Evolutionary conservation across 2,888 invertebrate genomes (phyloP), one percentile per base, ranked within the genome.

Genomic region (Eupeodes latifasciatus): DNA sequence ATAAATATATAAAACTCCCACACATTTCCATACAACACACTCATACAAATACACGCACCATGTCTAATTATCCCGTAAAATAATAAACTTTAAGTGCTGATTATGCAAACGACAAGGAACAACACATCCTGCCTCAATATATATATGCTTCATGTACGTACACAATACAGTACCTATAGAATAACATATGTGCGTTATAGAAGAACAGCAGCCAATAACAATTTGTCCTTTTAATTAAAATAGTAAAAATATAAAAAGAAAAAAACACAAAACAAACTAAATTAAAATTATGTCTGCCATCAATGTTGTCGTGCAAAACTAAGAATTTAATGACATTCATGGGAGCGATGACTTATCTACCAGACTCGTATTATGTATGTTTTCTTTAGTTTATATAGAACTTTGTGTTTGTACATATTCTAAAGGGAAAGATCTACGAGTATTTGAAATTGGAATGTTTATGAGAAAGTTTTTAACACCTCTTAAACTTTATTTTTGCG

Each of bases 21-120:
- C 40, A 40, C 40, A 40, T 27, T 27, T 27, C 27, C 40, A 61
- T 62, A 44, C 27, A 27, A 27, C 27, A 27, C 27, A 27, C 27
- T 5, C 36, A n/a, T n/a, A 27, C 36, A 57, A 69, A 69, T 62
- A 74, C 16, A 19, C 16, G 16, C 71, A 79, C 80, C 80, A 77
- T 83, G 80, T 83, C 87, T 84, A 83, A 87, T 87, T 87, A 87
- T 87, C 76, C 87, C 55, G 72, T 84, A 55, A 84, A 87, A 84
- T 87, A 88, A 88, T 88, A 84, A 88, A 88, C 84, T 77, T 87
- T 83, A 83, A 87, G 83, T 80, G 86, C 83, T 87, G 79, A 83
- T 87, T 80, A 87, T 87, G 79, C 79, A 87, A 87, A 83, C 86
- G 82, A 86, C 86, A 82, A 51, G 47, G 36, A 66, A 79, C 44